A percentile compares a stretch with the other conserved stretches of the same genome.
Evolutionary conservation across 92 coral and sea anemone species (phyloP).

Genomic region (Parazoanthus swiftii): DNA sequence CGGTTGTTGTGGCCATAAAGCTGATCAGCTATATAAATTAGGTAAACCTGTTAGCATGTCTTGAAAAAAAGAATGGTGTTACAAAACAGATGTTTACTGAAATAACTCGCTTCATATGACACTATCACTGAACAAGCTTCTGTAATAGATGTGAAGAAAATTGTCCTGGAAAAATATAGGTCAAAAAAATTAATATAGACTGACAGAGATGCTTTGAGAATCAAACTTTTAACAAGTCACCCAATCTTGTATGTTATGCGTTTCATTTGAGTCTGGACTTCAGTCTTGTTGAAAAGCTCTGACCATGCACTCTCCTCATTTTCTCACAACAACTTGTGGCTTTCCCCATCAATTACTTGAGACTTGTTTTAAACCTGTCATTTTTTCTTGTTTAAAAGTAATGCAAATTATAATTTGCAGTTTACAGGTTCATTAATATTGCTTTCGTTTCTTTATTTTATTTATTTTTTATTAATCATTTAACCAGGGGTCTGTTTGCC

Average conservation of each 20-base stretch:
- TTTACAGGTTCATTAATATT: constrained; percentile 38
- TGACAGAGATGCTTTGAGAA: not conserved
- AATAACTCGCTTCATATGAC: too few species aligned
- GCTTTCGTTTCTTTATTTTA: constrained; percentile 45
- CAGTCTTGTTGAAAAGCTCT: constrained; percentile 19
- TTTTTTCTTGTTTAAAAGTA: constrained; percentile 19
- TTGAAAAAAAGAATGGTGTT: too few species aligned
- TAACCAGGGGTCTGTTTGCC: constrained; percentile 47
- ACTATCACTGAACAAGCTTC: not conserved
- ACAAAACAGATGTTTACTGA: too few species aligned
- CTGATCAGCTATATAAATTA: too few species aligned
- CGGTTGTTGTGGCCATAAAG: too few species aligned
- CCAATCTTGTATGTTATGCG: not conserved
- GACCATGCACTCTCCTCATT: constrained; percentile 35
- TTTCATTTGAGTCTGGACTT: constrained; percentile 3
- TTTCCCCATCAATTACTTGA: not conserved
- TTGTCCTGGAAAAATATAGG: not conserved
- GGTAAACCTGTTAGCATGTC: not conserved
- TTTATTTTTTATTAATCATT: constrained; percentile 51
- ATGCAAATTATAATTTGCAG: constrained; percentile 17
- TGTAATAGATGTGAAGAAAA: not conserved
- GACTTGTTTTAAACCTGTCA: not conserved
- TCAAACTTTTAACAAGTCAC: not conserved
- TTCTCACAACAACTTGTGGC: constrained; percentile 19
- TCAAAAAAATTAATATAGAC: not conserved